Conservation (phyloP, 2,888 invertebrate genomes). For the Vandiemenella viatica region DNA sequence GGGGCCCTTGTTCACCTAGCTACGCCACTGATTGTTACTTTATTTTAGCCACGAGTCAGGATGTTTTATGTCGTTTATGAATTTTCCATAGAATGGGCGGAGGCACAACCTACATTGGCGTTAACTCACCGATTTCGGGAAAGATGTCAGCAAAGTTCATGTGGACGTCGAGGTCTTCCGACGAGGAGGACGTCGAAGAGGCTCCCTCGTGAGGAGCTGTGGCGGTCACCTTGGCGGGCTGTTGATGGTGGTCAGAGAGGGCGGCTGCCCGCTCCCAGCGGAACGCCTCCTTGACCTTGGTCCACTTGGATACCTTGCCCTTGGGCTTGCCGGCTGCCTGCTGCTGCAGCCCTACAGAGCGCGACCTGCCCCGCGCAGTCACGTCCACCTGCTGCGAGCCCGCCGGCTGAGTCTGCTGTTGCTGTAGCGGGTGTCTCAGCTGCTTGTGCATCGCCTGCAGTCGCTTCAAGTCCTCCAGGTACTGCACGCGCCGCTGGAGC, state of each 20-base stretch:
- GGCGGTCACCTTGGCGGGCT: neutral
- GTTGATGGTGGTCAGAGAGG: neutral
- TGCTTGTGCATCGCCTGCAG: conserved; percentile 43
- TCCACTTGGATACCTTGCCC: conserved; percentile 71
- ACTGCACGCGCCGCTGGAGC: conserved; percentile 49
- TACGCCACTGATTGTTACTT: too few relatives aligned
- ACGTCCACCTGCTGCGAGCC: too few relatives aligned
- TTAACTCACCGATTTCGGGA: conserved; percentile 10
- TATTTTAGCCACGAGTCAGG: too few relatives aligned
- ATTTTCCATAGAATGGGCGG: too few relatives aligned
- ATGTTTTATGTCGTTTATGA: too few relatives aligned
- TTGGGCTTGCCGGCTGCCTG: conserved; percentile 13
- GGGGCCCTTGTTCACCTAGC: too few relatives aligned
- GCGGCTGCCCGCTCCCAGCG: conserved; percentile 61
- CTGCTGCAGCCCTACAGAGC: conserved; percentile 35
- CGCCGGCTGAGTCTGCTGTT: too few relatives aligned
- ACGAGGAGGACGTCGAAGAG: conserved; percentile 56
- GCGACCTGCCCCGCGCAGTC: too few relatives aligned
- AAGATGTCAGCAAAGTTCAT: conserved; percentile 11
- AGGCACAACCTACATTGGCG: too few relatives aligned
- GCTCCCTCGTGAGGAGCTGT: conserved; percentile 37
- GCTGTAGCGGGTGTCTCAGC: conserved; percentile 19
- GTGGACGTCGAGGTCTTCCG: conserved; percentile 45
- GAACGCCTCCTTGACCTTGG: conserved; percentile 75
- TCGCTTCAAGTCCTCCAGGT: conserved; percentile 54